phyloP scores from a whole-genome alignment of 2,888 invertebrate genomes.

The Coremacera marginata region DNA sequence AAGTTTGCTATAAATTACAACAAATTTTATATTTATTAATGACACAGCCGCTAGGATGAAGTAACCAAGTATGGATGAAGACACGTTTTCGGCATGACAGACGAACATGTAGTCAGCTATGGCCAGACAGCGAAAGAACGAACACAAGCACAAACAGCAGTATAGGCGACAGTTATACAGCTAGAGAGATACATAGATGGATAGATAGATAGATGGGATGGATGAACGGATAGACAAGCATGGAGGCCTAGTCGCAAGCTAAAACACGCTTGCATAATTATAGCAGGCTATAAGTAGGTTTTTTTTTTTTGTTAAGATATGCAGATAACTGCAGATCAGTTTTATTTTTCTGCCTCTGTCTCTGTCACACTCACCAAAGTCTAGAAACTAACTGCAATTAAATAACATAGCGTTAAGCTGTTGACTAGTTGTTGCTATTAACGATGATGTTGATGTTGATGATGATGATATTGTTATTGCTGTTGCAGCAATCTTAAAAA shows the following conservation, averaged over 20 bases:
- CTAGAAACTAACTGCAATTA: neutral
- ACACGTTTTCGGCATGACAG: too few species aligned
- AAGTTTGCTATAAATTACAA: neutral
- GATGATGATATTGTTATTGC: neutral
- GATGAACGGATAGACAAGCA: neutral
- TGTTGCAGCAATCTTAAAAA: neutral
- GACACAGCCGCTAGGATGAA: neutral
- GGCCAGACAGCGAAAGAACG: neutral
- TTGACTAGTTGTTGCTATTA: slow-evolving; percentile 9
- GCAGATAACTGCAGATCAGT: neutral
- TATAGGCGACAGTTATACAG: neutral
- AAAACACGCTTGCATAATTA: slow-evolving; percentile 7
- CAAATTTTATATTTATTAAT: neutral
- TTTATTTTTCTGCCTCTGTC: neutral
- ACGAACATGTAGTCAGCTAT: too few species aligned
- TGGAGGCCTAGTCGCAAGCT: neutral
- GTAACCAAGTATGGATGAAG: too few species aligned
- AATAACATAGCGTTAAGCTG: neutral
- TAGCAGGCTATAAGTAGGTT: neutral
- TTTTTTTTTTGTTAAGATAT: neutral
- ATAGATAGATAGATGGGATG: neutral
- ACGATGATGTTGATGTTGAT: neutral
- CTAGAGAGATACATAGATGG: neutral
- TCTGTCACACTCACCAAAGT: neutral
- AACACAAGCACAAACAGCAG: neutral